Percentiles rank a stretch among this genome's conserved stretches.
phyloP scores from a whole-genome alignment of 2,888 invertebrate genomes.

The Brachyptera risi region DNA sequence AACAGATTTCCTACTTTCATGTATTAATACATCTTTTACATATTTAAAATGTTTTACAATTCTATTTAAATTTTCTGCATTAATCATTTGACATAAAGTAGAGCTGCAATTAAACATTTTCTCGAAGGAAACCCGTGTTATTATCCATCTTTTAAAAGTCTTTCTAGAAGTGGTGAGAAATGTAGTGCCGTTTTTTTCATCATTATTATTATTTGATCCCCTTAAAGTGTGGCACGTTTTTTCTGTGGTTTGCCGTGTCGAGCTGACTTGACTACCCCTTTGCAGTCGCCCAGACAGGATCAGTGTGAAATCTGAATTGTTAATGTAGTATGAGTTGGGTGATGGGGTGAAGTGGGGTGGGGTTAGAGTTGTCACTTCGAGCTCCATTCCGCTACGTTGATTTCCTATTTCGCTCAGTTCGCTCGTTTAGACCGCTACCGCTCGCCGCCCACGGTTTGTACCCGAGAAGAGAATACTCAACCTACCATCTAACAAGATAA shows the following conservation, averaged over 20 bases:
- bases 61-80: background rate
- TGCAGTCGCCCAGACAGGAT: constrained; percentile 18
- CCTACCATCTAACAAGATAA: background rate
- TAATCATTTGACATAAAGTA: background rate
- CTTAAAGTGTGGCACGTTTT: no score
- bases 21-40: background rate
- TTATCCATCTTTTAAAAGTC: background rate
- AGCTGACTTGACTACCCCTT: no score
- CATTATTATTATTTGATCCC: background rate
- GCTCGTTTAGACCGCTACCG: background rate
- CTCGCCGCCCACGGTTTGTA: no score
- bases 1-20: background rate
- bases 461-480: no score
- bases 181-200: background rate
- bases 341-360: background rate
- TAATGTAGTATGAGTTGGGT: constrained; percentile 13
- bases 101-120: constrained; percentile 7
- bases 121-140: background rate
- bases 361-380: constrained; percentile 19
- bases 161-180: background rate
- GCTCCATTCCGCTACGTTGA: constrained; percentile 5
- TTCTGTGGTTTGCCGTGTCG: no score
- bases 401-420: background rate
- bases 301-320: constrained; percentile 29
- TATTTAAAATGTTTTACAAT: background rate